Evolutionary conservation across 1,140 invertebrate species (phyloP).

Genomic region (Lordiphosa clarofinis): DNA sequence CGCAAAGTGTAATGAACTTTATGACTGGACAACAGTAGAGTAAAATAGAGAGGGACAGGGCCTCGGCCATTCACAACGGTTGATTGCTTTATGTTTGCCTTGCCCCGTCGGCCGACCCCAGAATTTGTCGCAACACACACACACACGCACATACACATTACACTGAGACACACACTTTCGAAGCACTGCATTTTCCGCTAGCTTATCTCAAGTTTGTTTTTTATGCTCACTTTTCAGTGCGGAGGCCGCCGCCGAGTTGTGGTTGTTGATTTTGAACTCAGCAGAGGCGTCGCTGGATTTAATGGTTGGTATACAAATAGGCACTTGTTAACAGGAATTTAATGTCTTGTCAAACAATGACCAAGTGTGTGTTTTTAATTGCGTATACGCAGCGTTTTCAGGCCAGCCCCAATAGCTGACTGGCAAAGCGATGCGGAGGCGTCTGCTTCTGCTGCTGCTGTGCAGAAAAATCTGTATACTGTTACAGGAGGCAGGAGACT

Average conservation of each 20-base stretch:
- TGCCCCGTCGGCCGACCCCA: conserved; percentile 16
- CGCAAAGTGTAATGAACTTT: conserved; percentile 42
- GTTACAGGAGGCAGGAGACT: conserved; percentile 3
- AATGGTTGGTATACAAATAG: conserved; percentile 16
- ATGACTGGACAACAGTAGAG: conserved; percentile 21
- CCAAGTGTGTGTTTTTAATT: conserved; percentile 9
- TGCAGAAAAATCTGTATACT: conserved; percentile 43
- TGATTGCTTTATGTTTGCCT: conserved; percentile 22
- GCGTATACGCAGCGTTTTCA: conserved; percentile 10
- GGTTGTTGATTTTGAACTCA: conserved; percentile 31
- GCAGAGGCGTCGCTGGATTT: conserved; percentile 6
- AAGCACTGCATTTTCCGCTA: conserved; percentile 26
- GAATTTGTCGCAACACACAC: conserved; percentile 28
- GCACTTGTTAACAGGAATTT: conserved; percentile 28
- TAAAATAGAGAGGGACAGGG: conserved; percentile 2
- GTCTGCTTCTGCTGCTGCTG: conserved; percentile 6
- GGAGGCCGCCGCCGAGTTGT: not conserved
- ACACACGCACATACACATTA: conserved; percentile 3
- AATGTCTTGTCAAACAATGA: conserved; percentile 25
- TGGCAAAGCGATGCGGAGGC: not conserved
- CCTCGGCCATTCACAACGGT: conserved; percentile 13
- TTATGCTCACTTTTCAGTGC: conserved; percentile 35
- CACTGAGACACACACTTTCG: conserved; percentile 17
- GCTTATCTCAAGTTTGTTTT: conserved; percentile 36
- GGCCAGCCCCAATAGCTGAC: not conserved